Evolutionary conservation across 1,140 invertebrate genomes (phyloP).

Genomic region (Nasonia longicornis): DNA sequence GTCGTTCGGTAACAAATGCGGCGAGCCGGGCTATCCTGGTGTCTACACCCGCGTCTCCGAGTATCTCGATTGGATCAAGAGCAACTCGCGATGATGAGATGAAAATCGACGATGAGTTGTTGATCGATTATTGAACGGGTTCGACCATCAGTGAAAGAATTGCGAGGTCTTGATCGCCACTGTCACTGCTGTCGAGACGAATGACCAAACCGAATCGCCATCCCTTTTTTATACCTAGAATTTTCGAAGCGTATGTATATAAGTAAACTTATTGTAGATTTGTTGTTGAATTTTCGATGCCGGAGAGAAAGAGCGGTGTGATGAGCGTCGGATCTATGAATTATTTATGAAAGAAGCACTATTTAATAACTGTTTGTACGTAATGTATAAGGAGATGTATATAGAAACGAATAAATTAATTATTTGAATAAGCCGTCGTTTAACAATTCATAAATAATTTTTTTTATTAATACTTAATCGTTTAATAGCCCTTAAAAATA

Average conservation of each 20-base stretch:
- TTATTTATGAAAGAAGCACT: slow-evolving; percentile 33
- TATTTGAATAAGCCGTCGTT: background rate
- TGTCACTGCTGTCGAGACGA: background rate
- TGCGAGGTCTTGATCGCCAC: background rate
- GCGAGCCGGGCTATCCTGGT: slow-evolving; percentile 87
- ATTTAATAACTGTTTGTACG: slow-evolving; percentile 29
- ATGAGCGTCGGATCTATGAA: background rate
- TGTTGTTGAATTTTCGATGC: background rate
- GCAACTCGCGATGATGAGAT: slow-evolving; percentile 57
- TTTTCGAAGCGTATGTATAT: slow-evolving; percentile 3
- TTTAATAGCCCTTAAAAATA: slow-evolving; percentile 40
- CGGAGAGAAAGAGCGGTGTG: background rate
- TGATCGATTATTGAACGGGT: slow-evolving; percentile 4
- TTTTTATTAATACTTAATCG: slow-evolving; percentile 40
- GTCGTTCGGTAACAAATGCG: slow-evolving; percentile 92
- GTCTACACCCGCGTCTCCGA: slow-evolving; percentile 80
- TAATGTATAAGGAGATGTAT: slow-evolving; percentile 48
- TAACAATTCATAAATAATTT: slow-evolving; percentile 45
- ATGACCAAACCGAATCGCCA: background rate
- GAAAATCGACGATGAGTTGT: background rate
- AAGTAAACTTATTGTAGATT: slow-evolving; percentile 1
- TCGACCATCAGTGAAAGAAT: background rate
- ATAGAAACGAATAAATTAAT: slow-evolving; percentile 50
- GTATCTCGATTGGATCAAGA: slow-evolving; percentile 74
- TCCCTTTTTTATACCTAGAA: slow-evolving; percentile 1